phyloP scores from a whole-genome alignment of 2,888 invertebrate species.

The Luffia ferchaultella region DNA sequence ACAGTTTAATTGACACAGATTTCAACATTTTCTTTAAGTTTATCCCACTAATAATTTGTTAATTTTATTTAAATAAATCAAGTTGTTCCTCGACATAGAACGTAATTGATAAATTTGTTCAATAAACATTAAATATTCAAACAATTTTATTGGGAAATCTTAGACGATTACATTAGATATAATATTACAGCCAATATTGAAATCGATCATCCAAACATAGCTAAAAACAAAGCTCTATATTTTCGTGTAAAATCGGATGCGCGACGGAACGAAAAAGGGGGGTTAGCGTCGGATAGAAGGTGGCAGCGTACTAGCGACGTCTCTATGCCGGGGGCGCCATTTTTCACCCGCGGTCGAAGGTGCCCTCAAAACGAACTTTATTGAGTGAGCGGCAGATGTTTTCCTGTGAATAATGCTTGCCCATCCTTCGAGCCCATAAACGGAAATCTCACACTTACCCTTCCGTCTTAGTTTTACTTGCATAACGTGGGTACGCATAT shows the following conservation, averaged over 20 bases:
- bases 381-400: slow-evolving; percentile 35
- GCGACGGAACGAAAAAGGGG: slow-evolving; percentile 13
- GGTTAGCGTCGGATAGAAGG: not conserved
- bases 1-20: no score
- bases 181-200: not conserved
- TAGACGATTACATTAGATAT: no score
- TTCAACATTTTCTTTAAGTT: no score
- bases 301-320: slow-evolving; percentile 7
- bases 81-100: no score
- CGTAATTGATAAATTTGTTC: no score
- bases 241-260: not conserved
- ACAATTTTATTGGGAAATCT: no score
- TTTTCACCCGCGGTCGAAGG: slow-evolving; percentile 28
- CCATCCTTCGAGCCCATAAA: slow-evolving; percentile 22
- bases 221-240: not conserved
- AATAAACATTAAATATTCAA: no score
- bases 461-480: slow-evolving; percentile 10
- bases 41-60: no score
- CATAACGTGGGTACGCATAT: no score
- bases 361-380: slow-evolving; percentile 40
- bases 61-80: no score
- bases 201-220: not conserved
- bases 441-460: slow-evolving; percentile 6
- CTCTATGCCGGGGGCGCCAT: slow-evolving; percentile 17
- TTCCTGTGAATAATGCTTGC: slow-evolving; percentile 34